A percentile compares a stretch with the other conserved stretches of the same genome.
Evolutionary conservation across 1,140 invertebrate genomes (phyloP).

Genomic region (Drosophila elegans): DNA sequence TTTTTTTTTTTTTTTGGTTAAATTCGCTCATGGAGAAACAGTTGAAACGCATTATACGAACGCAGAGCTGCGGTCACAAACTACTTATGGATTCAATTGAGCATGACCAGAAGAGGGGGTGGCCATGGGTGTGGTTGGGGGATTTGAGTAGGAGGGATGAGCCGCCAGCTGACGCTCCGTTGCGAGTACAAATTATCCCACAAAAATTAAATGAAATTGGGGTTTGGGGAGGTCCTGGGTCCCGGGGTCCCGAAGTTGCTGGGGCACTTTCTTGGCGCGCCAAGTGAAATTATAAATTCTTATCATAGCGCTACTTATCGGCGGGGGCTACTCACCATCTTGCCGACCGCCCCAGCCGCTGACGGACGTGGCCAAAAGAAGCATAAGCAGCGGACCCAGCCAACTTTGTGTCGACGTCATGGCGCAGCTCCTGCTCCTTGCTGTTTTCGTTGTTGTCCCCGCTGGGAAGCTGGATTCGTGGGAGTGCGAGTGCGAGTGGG

Average conservation of each 20-base stretch:
- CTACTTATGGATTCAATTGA: slow-evolving; percentile 84
- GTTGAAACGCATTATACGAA: slow-evolving; percentile 81
- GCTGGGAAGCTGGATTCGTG: slow-evolving; percentile 23
- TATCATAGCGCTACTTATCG: slow-evolving; percentile 81
- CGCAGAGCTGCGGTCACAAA: slow-evolving; percentile 82
- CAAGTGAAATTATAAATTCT: slow-evolving; percentile 79
- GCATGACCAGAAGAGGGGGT: slow-evolving; percentile 56
- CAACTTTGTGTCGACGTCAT: slow-evolving; percentile 76
- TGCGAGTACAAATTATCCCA: slow-evolving; percentile 75
- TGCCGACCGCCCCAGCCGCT: slow-evolving; percentile 76
- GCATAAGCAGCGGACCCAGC: slow-evolving; percentile 69
- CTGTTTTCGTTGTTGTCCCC: slow-evolving; percentile 59
- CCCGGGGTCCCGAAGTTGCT: background rate
- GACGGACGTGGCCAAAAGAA: slow-evolving; percentile 74
- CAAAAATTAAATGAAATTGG: slow-evolving; percentile 76
- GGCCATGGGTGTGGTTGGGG: slow-evolving; percentile 1
- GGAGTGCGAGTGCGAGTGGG: slow-evolving; percentile 5
- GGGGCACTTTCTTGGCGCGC: slow-evolving; percentile 21
- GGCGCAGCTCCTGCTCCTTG: slow-evolving; percentile 25
- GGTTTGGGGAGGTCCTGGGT: slow-evolving; percentile 9
- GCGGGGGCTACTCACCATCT: slow-evolving; percentile 75
- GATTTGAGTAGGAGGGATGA: slow-evolving; percentile 11
- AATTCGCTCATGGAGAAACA: slow-evolving; percentile 77
- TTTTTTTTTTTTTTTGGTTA: slow-evolving; percentile 43
- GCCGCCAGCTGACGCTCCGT: slow-evolving; percentile 69